Base-by-base conservation (phyloP, 2,113 vertebrate species). In the Lepus timidus region DNA sequence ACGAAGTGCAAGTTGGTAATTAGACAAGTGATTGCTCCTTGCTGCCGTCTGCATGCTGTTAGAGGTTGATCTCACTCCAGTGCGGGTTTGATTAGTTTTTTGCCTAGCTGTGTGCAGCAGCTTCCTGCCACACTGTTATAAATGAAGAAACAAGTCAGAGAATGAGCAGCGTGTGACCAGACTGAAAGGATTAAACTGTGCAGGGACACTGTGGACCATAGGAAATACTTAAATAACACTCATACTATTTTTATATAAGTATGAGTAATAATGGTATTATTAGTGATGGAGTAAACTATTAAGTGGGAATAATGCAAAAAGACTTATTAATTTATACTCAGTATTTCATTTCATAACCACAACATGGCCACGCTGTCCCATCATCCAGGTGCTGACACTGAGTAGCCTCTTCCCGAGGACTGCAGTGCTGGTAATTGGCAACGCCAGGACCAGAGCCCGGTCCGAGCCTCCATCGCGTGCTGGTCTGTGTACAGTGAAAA, bases 311-410 rank as follows among this genome's bases (percentile, higher is more conserved):
- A 85, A 36, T 33, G 71, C 31, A 23, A 79, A 83, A 67, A 68
- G 11, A 44, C 22, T 17, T 58, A 44, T 93, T 36, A 58, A 55
- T 87, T 87, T 31, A 55, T 87, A 36, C 1, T 51, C 27, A 87
- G 39, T 62, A 39, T 76, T 92, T 88, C 11, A 29, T 49, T 52
- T 73, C 64, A 64, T 92, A 55, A 51, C 68, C 62, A 92, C 3
- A 39, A 52, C 7, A 39, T 62, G 19, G 5, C 14, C 83, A 36
- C 83, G 78, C 44, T 36, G 67, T 61, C 11, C 36, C 11, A 61
- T 84, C 33, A 68, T 84, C 79, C 86, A 84, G 14, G 13, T 80
- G 51, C 75, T 85, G 79, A 64, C 88, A 67, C 55, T 75, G 36
- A 49, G 4, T 20, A n/a, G 6, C 22, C 29, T 8, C 6, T 82